Percentiles rank a stretch among this genome's conserved stretches.
phyloP scores from a whole-genome alignment of 1,140 invertebrate species.

The Streblospio benedicti region DNA sequence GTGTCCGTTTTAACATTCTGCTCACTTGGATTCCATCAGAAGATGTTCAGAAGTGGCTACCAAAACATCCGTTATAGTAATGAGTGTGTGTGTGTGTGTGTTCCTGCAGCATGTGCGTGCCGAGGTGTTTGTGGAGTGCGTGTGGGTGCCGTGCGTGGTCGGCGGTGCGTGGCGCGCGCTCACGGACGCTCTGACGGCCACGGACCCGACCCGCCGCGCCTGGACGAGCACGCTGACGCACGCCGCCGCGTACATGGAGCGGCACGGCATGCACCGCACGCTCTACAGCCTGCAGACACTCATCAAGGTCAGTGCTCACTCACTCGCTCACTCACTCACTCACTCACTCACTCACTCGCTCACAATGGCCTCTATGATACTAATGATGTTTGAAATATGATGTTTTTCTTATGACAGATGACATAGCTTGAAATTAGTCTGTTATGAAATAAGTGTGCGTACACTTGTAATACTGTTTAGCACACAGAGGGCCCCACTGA shows the following conservation, averaged over 20 bases:
- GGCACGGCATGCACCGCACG: constrained; percentile 34
- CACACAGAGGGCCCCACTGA: too few species aligned
- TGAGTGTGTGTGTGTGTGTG: not conserved
- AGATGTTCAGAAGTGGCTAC: too few species aligned
- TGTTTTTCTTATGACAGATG: too few species aligned
- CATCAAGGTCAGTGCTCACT: constrained; percentile 38
- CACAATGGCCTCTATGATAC: too few species aligned
- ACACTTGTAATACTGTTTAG: too few species aligned
- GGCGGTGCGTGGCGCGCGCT: constrained; percentile 38
- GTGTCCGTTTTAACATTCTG: too few species aligned
- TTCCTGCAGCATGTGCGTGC: constrained; percentile 33
- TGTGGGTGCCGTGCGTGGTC: constrained; percentile 41
- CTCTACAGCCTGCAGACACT: constrained; percentile 46
- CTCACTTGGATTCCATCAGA: too few species aligned
- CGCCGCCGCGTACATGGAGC: constrained; percentile 42
- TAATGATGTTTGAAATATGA: too few species aligned
- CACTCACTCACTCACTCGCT: not conserved
- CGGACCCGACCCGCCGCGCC: constrained; percentile 38
- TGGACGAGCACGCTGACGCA: constrained; percentile 42
- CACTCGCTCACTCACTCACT: not conserved
- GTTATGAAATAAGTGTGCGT: too few species aligned
- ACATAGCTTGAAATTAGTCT: too few species aligned
- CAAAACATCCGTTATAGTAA: too few species aligned
- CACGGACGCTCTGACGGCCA: constrained; percentile 36
- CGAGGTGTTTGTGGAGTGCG: constrained; percentile 44